Evolutionary conservation across 2,888 invertebrate species (phyloP), one percentile per base, ranked within the genome.

Genomic region (Leptogaster cylindrica): DNA sequence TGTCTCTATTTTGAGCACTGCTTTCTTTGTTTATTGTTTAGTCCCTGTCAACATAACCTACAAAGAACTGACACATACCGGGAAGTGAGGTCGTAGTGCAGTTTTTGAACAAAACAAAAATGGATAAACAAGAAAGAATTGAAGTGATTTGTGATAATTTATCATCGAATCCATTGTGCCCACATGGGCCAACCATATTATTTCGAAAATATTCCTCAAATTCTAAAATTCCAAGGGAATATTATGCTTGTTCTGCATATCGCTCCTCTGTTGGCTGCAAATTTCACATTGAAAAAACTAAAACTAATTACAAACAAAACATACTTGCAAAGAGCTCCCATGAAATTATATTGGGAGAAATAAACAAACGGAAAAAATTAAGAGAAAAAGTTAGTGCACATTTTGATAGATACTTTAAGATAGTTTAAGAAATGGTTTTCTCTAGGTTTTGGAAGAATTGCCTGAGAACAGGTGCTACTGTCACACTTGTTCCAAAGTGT

Each of bases 191-290:
- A 44, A 88, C 90, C 4, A 79, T 92, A 67, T 79, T 91, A 63
- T 92, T 92, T 83, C 85, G 77, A 39, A 71, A 72, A 12, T 41
- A 36, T 1, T 33, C n/a, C 5, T 23, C 14, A 2, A 20, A 16
- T 20, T 27, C 14, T 18, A 78, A 79, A 44, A 67, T 73, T 46
- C 67, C 74, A 1, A 73, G 81, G 50, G 81, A 79, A 2, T 95
- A 88, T 80, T 95, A 85, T 79, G 89, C 90, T 0, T 96, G 95
- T 79, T 88, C 95, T 0, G 91, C 93, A 1, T 92, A 90, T 77
- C 86, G 95, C 66, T 89, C 92, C 75, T 84, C 89, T 70, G 91
- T 90, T 75, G 84, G 88, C 7, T 95, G 95, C 75, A 82, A 84
- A 2, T 89, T 92, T 76, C 89, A 87, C 73, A 83, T 89, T 52